Percentiles rank a stretch among this genome's conserved stretches.
phyloP scores from a whole-genome alignment of 2,888 invertebrate genomes.

The Orchesella flavescens region DNA sequence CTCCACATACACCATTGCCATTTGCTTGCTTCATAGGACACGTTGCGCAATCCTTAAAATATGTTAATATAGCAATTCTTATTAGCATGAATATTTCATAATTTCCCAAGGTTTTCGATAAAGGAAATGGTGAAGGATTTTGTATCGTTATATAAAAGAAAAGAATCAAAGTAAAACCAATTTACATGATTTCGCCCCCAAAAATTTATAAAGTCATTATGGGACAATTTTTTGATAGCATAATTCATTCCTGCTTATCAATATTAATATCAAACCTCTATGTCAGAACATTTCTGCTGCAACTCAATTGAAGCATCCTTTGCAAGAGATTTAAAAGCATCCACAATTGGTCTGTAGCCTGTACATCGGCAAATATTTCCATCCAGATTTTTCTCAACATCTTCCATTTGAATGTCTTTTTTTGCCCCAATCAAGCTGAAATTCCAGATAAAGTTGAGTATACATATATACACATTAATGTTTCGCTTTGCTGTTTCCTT shows the following conservation, averaged over 20 bases:
- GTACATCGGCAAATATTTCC: constrained; percentile 85
- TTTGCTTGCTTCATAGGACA: constrained; percentile 47
- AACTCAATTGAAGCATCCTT: constrained; percentile 78
- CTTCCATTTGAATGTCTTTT: constrained; percentile 47
- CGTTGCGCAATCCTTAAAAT: constrained; percentile 61
- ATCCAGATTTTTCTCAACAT: constrained; percentile 73
- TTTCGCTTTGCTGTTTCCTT: neutral
- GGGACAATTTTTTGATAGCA: too few relatives aligned
- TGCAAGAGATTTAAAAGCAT: constrained; percentile 85
- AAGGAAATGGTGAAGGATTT: too few relatives aligned
- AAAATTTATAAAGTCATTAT: too few relatives aligned
- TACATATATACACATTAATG: neutral
- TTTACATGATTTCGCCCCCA: too few relatives aligned
- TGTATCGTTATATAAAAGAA: too few relatives aligned
- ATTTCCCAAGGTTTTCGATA: too few relatives aligned
- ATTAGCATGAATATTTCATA: too few relatives aligned
- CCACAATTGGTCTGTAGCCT: constrained; percentile 82
- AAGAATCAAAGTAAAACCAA: too few relatives aligned
- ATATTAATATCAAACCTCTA: constrained; percentile 73
- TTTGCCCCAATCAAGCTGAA: constrained; percentile 58
- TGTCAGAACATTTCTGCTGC: constrained; percentile 75
- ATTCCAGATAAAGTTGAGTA: neutral
- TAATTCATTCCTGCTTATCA: neutral
- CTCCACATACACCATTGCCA: neutral
- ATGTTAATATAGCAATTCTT: too few relatives aligned